phyloP scores from a whole-genome alignment of 2,113 vertebrate species.

The Hippocampus abdominalis region DNA sequence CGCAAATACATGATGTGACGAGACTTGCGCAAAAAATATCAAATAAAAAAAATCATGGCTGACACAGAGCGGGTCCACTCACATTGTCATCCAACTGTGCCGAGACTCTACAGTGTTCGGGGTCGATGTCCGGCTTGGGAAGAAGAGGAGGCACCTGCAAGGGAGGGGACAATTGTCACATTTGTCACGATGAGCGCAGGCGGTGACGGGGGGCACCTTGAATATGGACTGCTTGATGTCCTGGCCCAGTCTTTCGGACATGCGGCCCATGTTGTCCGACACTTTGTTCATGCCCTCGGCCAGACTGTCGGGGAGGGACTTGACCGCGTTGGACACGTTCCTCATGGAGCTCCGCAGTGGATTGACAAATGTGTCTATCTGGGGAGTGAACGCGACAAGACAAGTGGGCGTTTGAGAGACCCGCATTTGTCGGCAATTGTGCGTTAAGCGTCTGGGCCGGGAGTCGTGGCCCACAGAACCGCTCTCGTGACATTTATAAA shows the following conservation, averaged over 20 bases:
- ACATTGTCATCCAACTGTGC: slow-evolving; percentile 96
- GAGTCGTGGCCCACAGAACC: too few species aligned
- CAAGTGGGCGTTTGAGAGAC: background rate
- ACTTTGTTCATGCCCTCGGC: slow-evolving; percentile 98
- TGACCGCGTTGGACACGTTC: slow-evolving; percentile 96
- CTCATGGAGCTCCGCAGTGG: slow-evolving; percentile 97
- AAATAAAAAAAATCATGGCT: background rate
- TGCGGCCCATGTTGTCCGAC: slow-evolving; percentile 98
- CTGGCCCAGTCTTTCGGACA: slow-evolving; percentile 95
- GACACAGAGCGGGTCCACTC: slow-evolving; percentile 62
- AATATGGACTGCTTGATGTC: slow-evolving; percentile 96
- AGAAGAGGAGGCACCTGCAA: slow-evolving; percentile 88
- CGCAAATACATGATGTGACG: background rate
- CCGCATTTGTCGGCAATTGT: too few species aligned
- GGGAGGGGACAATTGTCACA: background rate
- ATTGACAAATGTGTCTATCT: slow-evolving; percentile 99
- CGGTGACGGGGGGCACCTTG: slow-evolving; percentile 75
- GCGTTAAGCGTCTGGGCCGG: too few species aligned
- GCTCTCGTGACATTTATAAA: too few species aligned
- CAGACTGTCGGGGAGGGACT: slow-evolving; percentile 94
- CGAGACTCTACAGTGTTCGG: slow-evolving; percentile 92
- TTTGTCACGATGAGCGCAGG: background rate
- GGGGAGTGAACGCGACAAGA: slow-evolving; percentile 20
- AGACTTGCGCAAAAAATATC: background rate
- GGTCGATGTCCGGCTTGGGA: slow-evolving; percentile 88